These are phyloP conservation scores for Periophthalmus modestus DNA, from an alignment of 2,113 vertebrate species.

Conservation along the genomic window DNA sequence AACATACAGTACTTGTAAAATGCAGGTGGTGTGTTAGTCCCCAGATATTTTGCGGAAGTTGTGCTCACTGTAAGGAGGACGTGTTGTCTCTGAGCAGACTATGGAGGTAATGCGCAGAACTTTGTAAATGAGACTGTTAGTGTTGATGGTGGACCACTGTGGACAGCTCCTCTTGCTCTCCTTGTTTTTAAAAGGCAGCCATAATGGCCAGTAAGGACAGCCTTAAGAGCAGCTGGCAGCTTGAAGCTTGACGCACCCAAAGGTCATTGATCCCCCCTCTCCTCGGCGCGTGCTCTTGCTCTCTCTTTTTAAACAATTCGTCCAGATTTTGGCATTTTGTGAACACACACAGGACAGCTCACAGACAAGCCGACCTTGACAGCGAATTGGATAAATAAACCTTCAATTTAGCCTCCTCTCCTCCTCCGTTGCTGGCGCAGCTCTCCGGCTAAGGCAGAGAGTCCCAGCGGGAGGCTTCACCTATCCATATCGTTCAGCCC, in stretches of 20 bases:
- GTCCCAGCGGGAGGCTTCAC: conserved; percentile 98
- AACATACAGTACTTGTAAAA: not conserved
- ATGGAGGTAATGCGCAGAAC: conserved; percentile 19
- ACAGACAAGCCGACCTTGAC: conserved; percentile 98
- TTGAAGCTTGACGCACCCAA: conserved; percentile 91
- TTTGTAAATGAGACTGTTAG: conserved; percentile 38
- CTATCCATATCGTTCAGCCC: conserved; percentile 96
- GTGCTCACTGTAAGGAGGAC: not conserved
- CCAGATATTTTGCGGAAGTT: not conserved
- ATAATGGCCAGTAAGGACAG: conserved; percentile 89
- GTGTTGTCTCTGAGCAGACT: not conserved
- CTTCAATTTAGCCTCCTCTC: conserved; percentile 94
- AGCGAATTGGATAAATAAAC: conserved; percentile 99
- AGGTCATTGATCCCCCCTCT: conserved; percentile 93
- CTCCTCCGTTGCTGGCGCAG: conserved; percentile 75
- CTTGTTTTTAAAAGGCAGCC: conserved; percentile 81
- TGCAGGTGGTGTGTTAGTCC: not conserved
- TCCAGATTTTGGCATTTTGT: conserved; percentile 99
- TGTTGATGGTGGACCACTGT: conserved; percentile 57
- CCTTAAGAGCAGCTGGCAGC: conserved; percentile 87
- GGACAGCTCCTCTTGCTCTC: conserved; percentile 70
- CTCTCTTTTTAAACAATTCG: conserved; percentile 89
- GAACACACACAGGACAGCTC: conserved; percentile 96
- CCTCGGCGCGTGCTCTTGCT: conserved; percentile 44
- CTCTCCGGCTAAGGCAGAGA: conserved; percentile 77